Evolutionary conservation across 2,888 invertebrate genomes (phyloP), one percentile per base, ranked within the genome.

Genomic region (Brachypalpus laphriformis): DNA sequence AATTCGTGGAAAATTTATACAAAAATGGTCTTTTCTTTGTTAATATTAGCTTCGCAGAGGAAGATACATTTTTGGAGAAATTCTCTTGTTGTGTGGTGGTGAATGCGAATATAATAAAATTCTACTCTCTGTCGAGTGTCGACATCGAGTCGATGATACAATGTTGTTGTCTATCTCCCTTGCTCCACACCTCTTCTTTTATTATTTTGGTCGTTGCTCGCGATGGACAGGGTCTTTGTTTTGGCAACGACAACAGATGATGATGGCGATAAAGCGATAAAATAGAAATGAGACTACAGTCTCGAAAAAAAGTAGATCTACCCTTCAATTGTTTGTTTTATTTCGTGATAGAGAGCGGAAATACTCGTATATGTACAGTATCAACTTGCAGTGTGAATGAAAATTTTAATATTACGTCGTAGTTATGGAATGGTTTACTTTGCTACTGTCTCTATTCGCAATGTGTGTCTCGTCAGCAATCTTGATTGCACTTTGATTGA

Each of bases 191-290:
- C 37, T 42, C 57, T 18, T 49, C n/a, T 49, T 57, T 56, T 57
- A 65, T 37, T 72, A 66, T 80, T 72, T 72, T 80, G 59, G 71
- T 71, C 37, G 40, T 78, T 71, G 63, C 68, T 77, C 40, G 54
- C 40, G 54, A 54, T 59, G 59, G 59, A 72, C 49, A 57, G 66
- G 66, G 72, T 51, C 80, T 80, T 80, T 74, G 80, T 74, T 74
- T 74, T 80, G 65, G 72, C 72, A 80, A 72, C 80, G 57, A 59
- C 57, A 66, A 80, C 80, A 80, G 72, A 80, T 80, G 72, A 72
- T 72, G 71, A 74, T 72, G 72, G 59, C 57, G 49, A 71, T 78
- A 78, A 66, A 59, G 34, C 49, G 47, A 57, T 47, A 65, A 42
- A 63, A 51, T 25, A 2, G 37, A 71, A 40, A 71, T 28, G 14